These are phyloP conservation scores for Microtus pennsylvanicus DNA, from an alignment of 2,113 vertebrate species.

Conservation along the genomic window DNA sequence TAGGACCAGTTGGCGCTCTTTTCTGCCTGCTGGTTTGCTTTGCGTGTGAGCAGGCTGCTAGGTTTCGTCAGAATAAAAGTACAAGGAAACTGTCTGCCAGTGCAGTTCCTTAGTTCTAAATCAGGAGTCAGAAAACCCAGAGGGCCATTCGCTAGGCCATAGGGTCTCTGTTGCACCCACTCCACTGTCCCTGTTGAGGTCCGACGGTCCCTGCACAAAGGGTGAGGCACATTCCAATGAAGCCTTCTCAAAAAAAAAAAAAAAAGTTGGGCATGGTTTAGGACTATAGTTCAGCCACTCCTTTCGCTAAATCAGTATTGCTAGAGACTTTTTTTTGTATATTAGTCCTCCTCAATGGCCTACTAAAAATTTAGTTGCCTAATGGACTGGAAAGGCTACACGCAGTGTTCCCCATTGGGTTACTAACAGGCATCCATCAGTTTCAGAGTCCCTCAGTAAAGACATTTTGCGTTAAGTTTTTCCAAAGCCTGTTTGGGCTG, in stretches of 20 bases:
- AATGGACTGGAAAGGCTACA: not conserved
- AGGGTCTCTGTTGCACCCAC: not conserved
- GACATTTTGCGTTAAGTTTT: conserved; percentile 12
- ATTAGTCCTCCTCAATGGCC: not conserved
- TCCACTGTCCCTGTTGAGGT: not conserved
- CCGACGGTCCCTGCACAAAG: not conserved
- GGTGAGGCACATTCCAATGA: not conserved
- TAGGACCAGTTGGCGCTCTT: not conserved
- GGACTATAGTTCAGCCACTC: not conserved
- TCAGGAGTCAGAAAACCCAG: not conserved
- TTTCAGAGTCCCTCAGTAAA: not conserved
- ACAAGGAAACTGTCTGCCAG: not conserved
- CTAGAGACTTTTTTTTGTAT: conserved; percentile 37
- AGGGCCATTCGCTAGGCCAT: not conserved
- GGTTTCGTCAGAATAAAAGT: not conserved
- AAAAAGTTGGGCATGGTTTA: not conserved
- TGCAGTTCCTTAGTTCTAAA: conserved; percentile 28
- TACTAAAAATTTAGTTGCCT: not conserved
- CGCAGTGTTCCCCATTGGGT: not conserved
- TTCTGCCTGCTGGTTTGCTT: not conserved
- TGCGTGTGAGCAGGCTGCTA: not conserved
- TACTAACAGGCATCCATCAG: not conserved
- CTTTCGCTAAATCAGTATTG: conserved; percentile 30
- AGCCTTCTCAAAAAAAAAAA: not conserved
- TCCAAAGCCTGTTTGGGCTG: not conserved